Percentiles rank a stretch among this genome's conserved stretches.
These are phyloP conservation scores for Nothoprocta pentlandii DNA, from an alignment of 2,113 vertebrate genomes.

Conservation along the genomic window DNA sequence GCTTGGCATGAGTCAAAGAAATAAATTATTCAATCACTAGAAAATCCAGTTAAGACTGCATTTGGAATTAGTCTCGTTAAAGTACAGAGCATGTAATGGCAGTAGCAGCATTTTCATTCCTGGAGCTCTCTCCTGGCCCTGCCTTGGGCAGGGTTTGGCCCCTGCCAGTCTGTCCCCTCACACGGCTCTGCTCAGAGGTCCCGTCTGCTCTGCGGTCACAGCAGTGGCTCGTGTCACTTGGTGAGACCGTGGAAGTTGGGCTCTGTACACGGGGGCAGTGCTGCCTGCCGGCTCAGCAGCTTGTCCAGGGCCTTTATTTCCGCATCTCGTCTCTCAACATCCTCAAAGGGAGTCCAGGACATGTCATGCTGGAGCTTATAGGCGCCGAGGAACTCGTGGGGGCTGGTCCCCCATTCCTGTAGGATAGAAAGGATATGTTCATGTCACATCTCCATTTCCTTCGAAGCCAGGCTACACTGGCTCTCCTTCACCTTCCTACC, in stretches of 20 bases:
- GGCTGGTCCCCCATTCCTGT: conserved; percentile 93
- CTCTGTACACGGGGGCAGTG: conserved; percentile 74
- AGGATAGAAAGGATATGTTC: conserved; percentile 45
- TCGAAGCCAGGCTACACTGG: not conserved
- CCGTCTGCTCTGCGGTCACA: not conserved
- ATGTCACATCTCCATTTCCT: not conserved
- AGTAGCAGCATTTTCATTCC: not conserved
- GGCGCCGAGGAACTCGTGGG: conserved; percentile 89
- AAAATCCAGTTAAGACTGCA: conserved; percentile 1
- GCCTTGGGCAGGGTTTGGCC: rapidly evolving
- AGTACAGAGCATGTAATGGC: not conserved
- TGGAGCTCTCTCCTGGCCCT: not conserved
- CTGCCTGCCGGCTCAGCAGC: conserved; percentile 84
- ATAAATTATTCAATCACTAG: conserved; percentile 7
- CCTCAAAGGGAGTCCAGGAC: conserved; percentile 91
- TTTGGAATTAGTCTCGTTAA: not conserved
- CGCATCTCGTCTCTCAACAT: conserved; percentile 86
- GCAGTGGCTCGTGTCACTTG: conserved; percentile 52
- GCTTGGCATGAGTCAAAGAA: not conserved
- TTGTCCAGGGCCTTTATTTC: conserved; percentile 87
- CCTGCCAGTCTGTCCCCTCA: rapidly evolving
- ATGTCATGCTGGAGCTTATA: conserved; percentile 95
- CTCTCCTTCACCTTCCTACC: not conserved
- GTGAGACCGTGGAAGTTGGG: conserved; percentile 86
- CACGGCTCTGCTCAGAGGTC: not conserved